Evolutionary conservation across 2,888 invertebrate species (phyloP).

Genomic region (Myopa testacea): DNA sequence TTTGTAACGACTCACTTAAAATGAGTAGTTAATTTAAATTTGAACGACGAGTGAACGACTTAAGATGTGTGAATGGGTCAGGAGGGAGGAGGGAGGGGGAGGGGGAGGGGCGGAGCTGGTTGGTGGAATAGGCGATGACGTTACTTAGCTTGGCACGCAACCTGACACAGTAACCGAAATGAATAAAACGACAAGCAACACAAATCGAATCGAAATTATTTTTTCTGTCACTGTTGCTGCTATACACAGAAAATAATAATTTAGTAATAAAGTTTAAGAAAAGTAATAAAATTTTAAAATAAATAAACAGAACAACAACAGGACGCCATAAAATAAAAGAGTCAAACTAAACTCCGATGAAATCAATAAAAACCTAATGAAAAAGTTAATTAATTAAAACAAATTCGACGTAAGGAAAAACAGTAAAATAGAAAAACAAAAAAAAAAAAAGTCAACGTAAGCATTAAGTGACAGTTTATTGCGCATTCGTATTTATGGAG

Average conservation of each 20-base stretch:
- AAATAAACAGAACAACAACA: neutral
- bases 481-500: conserved; percentile 42
- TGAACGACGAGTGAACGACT: neutral
- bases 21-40: conserved; percentile 2
- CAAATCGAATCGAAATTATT: no score
- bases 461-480: conserved; percentile 47
- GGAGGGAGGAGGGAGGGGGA: neutral
- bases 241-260: no score
- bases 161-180: no score
- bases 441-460: conserved; percentile 38
- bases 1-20: conserved; percentile 13
- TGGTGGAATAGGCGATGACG: neutral
- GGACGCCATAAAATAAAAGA: neutral
- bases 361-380: neutral
- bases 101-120: neutral
- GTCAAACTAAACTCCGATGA: neutral
- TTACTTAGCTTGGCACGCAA: no score
- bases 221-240: no score
- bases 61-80: neutral
- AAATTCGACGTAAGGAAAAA: conserved; percentile 3
- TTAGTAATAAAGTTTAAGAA: no score
- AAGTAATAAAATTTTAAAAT: neutral
- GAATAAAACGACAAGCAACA: no score
- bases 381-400: neutral
- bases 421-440: conserved; percentile 7